Conservation (phyloP, 2,113 vertebrate species). For the Capra hircus region DNA sequence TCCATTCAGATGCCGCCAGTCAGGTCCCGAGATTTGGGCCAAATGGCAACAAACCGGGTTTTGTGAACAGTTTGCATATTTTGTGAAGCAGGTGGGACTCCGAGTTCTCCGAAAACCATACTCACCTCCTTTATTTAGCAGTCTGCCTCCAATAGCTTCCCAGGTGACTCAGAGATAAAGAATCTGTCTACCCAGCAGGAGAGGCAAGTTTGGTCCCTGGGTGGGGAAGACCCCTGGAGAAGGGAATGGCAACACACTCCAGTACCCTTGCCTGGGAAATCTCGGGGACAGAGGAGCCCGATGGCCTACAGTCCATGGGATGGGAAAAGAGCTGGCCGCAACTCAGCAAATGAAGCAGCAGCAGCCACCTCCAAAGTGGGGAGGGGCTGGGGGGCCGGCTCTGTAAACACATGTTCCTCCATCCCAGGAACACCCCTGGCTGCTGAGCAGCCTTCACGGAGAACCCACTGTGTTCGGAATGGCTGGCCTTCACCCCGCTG, state of each 20-base stretch:
- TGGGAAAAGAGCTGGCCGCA: not conserved
- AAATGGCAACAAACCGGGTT: fast-evolving
- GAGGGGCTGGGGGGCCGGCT: not conserved
- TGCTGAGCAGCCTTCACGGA: not conserved
- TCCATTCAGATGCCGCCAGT: not conserved
- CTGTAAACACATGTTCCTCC: not conserved
- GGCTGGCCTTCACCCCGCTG: fast-evolving
- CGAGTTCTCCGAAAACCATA: not conserved
- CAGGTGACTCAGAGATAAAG: not conserved
- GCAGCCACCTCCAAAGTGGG: not conserved
- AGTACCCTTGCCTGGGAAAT: not conserved
- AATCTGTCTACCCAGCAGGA: not conserved
- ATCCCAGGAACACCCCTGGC: not conserved
- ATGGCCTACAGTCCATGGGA: not conserved
- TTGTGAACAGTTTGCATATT: no score
- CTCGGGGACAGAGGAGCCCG: not conserved
- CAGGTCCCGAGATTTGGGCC: not conserved
- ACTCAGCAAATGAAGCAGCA: not conserved
- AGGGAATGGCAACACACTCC: not conserved
- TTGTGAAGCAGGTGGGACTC: not conserved
- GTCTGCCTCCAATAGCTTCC: not conserved
- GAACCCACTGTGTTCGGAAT: not conserved
- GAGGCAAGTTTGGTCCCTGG: not conserved
- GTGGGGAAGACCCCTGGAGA: not conserved
- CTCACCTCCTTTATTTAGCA: not conserved